Conservation (phyloP, 2,888 invertebrate species). For the Polyommatus icarus region DNA sequence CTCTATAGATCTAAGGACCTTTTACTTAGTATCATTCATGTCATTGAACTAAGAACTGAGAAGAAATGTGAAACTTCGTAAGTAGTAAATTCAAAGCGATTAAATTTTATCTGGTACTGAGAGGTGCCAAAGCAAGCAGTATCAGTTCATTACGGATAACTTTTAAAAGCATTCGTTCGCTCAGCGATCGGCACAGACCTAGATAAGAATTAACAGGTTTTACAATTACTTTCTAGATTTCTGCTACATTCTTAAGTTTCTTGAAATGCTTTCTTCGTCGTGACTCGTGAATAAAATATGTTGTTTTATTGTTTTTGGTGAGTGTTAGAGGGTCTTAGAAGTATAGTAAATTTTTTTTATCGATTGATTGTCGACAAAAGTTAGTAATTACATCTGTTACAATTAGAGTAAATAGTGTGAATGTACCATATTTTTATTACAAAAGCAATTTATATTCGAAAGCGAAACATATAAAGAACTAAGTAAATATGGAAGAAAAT, state of each 20-base stretch:
- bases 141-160: constrained; percentile 41
- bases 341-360: background rate
- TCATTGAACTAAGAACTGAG: background rate
- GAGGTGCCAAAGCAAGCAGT: constrained; percentile 38
- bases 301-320: background rate
- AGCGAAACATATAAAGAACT: background rate
- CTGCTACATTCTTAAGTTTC: constrained; percentile 21
- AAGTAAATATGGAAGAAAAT: background rate
- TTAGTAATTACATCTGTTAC: background rate
- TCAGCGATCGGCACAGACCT: constrained; percentile 35
- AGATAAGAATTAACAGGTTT: constrained; percentile 43
- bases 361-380: background rate
- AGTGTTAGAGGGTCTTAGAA: too few relatives aligned
- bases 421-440: background rate
- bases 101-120: constrained; percentile 34
- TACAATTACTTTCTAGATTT: constrained; percentile 40
- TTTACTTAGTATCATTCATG: background rate
- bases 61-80: constrained; percentile 7
- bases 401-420: background rate
- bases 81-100: constrained; percentile 20
- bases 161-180: constrained; percentile 44
- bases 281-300: background rate
- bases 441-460: background rate
- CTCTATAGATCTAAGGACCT: background rate
- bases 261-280: background rate